These are phyloP conservation scores for Mimumesa dahlbomi DNA, from an alignment of 2,888 invertebrate species.

Conservation along the genomic window DNA sequence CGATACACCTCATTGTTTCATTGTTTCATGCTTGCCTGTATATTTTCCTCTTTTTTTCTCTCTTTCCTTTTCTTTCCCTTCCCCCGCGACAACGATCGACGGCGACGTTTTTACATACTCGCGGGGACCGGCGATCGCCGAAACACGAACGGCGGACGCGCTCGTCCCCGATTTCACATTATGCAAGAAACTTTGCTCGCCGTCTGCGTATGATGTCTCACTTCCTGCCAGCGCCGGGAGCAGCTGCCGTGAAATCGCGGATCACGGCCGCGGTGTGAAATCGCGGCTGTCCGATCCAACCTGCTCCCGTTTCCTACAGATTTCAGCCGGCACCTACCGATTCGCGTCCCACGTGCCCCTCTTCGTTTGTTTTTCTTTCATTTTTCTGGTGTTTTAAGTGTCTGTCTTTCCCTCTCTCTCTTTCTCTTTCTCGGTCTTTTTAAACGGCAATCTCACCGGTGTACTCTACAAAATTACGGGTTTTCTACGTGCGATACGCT, in stretches of 20 bases:
- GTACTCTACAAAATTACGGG: too few species aligned
- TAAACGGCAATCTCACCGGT: too few species aligned
- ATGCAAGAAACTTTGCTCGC: conserved; percentile 65
- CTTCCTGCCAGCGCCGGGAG: conserved; percentile 69
- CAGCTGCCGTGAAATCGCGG: conserved; percentile 65
- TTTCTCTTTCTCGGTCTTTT: too few species aligned
- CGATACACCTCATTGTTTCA: conserved; percentile 18
- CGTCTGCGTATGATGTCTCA: conserved; percentile 65
- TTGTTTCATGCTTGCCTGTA: too few species aligned
- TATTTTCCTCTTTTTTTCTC: too few species aligned
- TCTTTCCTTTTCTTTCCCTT: too few species aligned
- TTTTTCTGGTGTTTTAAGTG: too few species aligned
- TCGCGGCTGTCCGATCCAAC: conserved; percentile 57
- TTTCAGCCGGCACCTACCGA: conserved; percentile 40
- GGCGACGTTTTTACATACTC: not conserved
- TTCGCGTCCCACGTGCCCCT: conserved; percentile 21
- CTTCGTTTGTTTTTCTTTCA: too few species aligned
- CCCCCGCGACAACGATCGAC: too few species aligned
- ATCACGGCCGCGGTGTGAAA: conserved; percentile 69
- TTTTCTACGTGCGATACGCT: too few species aligned
- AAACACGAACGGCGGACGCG: conserved; percentile 33
- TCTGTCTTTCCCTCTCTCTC: too few species aligned
- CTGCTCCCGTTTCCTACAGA: conserved; percentile 46
- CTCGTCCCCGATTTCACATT: conserved; percentile 70
- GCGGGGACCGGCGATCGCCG: not conserved